phyloP scores from a whole-genome alignment of 2,797 vertebrate species.

The Propithecus deckenii region DNA sequence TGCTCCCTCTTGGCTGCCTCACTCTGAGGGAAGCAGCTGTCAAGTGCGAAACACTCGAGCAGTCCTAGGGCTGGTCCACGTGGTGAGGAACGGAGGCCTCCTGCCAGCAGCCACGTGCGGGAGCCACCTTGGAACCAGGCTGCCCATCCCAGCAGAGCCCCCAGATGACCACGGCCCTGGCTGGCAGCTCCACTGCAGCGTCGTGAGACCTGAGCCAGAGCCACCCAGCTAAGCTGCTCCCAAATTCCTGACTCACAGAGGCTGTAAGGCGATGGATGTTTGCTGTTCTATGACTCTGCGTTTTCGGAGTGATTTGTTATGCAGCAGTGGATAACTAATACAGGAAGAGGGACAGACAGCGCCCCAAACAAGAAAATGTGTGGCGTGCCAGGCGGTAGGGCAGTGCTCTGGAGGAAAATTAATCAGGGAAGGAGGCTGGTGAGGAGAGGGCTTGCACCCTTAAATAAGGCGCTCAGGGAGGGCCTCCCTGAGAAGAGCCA shows the following conservation, averaged over 20 bases:
- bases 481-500: neutral
- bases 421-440: too few relatives aligned
- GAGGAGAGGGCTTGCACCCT: accelerated
- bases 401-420: neutral
- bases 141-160: neutral
- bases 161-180: neutral
- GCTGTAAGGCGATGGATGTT: neutral
- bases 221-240: neutral
- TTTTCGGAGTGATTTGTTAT: neutral
- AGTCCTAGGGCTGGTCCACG: accelerated
- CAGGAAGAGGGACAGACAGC: neutral
- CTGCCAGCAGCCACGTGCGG: too few relatives aligned
- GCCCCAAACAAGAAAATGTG: too few relatives aligned
- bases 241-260: neutral
- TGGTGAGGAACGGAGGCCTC: neutral
- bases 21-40: neutral
- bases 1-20: neutral
- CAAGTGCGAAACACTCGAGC: neutral
- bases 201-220: neutral
- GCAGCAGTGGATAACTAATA: neutral
- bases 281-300: neutral
- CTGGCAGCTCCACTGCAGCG: neutral
- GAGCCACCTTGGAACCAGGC: neutral
- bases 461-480: neutral
- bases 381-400: neutral